Conservation (phyloP, 2,797 vertebrate genomes). For the Arrhamphus sclerolepis region DNA sequence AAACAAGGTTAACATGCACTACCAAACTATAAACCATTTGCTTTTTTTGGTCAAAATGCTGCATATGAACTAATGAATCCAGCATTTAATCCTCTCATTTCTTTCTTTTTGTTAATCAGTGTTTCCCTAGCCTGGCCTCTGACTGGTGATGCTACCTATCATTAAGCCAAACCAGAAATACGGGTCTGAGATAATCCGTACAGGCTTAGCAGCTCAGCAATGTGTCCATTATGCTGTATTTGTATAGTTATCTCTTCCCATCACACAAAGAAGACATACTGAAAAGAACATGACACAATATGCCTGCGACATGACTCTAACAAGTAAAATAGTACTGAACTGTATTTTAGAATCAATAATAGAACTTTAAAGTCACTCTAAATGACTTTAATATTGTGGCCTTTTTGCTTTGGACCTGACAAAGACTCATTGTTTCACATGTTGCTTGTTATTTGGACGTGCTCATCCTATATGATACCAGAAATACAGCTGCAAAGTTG, state of each 20-base stretch:
- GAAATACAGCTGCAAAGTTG: too few relatives aligned
- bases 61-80: conserved; percentile 35
- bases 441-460: background rate
- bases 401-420: background rate
- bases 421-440: background rate
- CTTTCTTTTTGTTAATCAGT: conserved; percentile 51
- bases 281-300: conserved; percentile 19
- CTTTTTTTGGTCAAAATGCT: conserved; percentile 28
- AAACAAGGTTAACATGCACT: conserved; percentile 8
- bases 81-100: conserved; percentile 45
- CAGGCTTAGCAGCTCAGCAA: conserved; percentile 47
- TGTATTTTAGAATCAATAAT: background rate
- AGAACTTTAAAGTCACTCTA: background rate
- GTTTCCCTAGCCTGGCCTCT: conserved; percentile 48
- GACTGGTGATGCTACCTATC: conserved; percentile 68
- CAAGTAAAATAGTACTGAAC: conserved; percentile 2
- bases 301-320: background rate
- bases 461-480: too few relatives aligned
- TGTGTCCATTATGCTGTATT: conserved; percentile 48
- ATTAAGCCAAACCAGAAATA: conserved; percentile 76
- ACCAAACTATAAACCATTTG: conserved; percentile 1
- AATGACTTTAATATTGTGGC: background rate
- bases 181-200: conserved; percentile 67
- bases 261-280: conserved; percentile 42
- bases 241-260: conserved; percentile 44